Evolutionary conservation across 2,888 invertebrate species (phyloP), one percentile per base, ranked within the genome.

Genomic region (Bedellia somnulentella): DNA sequence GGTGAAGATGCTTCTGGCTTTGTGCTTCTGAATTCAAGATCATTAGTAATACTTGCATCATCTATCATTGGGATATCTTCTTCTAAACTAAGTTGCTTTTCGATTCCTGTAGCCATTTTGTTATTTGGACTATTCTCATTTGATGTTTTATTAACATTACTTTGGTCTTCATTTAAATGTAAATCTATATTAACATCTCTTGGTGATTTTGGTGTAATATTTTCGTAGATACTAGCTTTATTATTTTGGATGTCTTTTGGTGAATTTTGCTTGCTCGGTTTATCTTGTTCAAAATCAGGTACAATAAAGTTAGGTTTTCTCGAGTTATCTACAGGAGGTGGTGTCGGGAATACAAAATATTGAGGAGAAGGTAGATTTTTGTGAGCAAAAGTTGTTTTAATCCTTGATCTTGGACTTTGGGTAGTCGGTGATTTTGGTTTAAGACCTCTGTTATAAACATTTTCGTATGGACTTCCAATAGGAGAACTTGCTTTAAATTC

Each of bases 401-500:
- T 83, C 49, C 81, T 66, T 2, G 81, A 79, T 35, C 83, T 66
- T 2, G 83, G 83, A 52, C 57, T 79, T 59, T 57, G 78, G 22
- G 71, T 77, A 40, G 61, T 73, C 0, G 66, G 78, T 17, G 62
- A 77, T 42, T 62, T 75, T 21, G 68, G 76, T 49, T 71, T 67
- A 5, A 73, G 36, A 24, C 51, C 57, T 1, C 45, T 42, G 39
- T 78, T 61, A 13, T 53, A 64, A 2, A 84, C 75, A 47, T 85
- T 86, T 52, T 86, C 85, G 42, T 85, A 85, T 0, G 80, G 79
- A 41, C 79, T 80, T 3, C 57, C 54, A 32, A 58, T 45, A 1
- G 66, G 63, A 0, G 64, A 61, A 30, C 29, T 5, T 9, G 21
- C n/a, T 33, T 36, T 16, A 17, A 27, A 11, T 6, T 39, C 37